phyloP scores from a whole-genome alignment of 2,113 vertebrate species.

The Eonycteris spelaea region DNA sequence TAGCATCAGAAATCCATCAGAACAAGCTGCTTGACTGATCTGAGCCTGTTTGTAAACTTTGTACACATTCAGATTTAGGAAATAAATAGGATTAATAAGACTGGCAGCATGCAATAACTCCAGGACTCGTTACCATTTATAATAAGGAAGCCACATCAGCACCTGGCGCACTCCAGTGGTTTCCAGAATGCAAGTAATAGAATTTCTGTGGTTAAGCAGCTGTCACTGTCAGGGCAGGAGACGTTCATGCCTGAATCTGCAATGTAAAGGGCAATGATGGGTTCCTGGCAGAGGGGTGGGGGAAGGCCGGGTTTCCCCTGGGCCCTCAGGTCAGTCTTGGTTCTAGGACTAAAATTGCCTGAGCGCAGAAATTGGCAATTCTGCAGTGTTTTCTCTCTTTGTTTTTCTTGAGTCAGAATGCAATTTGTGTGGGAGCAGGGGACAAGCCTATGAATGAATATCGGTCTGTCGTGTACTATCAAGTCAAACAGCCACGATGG shows the following conservation, averaged over 20 bases:
- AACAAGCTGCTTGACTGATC: not conserved
- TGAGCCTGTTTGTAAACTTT: conserved; percentile 43
- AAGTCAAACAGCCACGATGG: conserved; percentile 97
- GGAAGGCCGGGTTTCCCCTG: not conserved
- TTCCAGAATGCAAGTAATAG: conserved; percentile 57
- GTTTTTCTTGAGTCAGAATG: conserved; percentile 79
- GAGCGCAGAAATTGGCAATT: not conserved
- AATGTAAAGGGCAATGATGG: not conserved
- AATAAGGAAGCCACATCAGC: not conserved
- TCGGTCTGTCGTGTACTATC: conserved; percentile 96
- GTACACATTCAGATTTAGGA: not conserved
- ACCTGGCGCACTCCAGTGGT: not conserved
- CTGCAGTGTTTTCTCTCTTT: not conserved
- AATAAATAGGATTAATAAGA: conserved; percentile 50
- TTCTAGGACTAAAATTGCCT: not conserved
- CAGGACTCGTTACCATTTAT: conserved; percentile 20
- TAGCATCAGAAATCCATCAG: not conserved
- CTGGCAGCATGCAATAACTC: not conserved
- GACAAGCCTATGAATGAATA: conserved; percentile 93
- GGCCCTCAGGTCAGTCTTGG: not conserved
- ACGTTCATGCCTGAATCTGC: not conserved
- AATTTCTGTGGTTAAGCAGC: conserved; percentile 60
- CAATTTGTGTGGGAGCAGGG: conserved; percentile 95
- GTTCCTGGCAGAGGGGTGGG: not conserved
- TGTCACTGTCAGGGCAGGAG: not conserved